Base-by-base conservation (phyloP, 2,797 vertebrate genomes). In the Esox lucius region DNA sequence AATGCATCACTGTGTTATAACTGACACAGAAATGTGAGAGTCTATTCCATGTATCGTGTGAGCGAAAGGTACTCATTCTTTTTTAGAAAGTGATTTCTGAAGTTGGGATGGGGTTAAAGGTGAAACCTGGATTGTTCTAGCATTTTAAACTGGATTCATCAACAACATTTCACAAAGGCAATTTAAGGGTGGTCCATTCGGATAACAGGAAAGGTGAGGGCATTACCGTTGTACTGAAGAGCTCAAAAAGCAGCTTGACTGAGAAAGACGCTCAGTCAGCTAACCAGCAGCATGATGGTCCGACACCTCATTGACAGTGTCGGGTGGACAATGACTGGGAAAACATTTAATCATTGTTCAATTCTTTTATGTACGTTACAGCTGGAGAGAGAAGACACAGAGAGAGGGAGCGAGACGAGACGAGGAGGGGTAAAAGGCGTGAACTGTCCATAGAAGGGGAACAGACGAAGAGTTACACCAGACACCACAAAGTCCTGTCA, bases 211-310 rank as follows among this genome's bases (percentile, higher is more conserved):
- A 12, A 62, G 22, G 4, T 28, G n/a, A 26, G 59, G 59, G 24
- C 59, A 62, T 24, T 24, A 7, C 62, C 9, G 59, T 62, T 12
- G 59, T 4, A 26, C 4, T 19, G 42, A 3, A 64, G 72, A 77
- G 46, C 77, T 39, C 28, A 39, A 67, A 56, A 53, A 59, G 6
- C 62, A 53, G 68, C 53, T 77, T 2, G 1, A 78, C 48, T 33
- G 49, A 66, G 53, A 73, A 72, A 75, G 72, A 51, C 46, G 75
- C 81, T 78, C 6, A 85, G 77, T 83, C 72, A 80, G 85, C 86
- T 83, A 89, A 90, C 91, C 90, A 90, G 91, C 88, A 89, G 91
- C 90, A 83, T 87, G 78, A 83, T 71, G 84, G 73, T 31, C 28
- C 31, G 79, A 84, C 76, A 85, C 59, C 80, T 83, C 56, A 83